Evolutionary conservation across 2,888 invertebrate species (phyloP), one percentile per base, ranked within the genome.

Genomic region (Apodemia duryi): DNA sequence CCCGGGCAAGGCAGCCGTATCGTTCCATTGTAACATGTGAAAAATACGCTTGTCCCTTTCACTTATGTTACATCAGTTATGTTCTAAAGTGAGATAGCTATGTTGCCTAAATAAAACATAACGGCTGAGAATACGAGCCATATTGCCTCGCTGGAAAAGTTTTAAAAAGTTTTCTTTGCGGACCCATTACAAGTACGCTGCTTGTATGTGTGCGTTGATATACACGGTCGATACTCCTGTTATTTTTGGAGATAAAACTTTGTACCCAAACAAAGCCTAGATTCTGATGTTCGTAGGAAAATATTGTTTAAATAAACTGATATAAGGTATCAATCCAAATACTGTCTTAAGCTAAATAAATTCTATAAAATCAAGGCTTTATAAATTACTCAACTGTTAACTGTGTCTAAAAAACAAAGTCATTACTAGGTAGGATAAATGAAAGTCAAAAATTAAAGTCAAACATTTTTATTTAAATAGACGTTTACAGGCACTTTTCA

Each of bases 151-250:
- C 85, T 88, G 90, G 86, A 89, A 92, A 92, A 92, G 90, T 92
- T 92, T 91, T 92, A 85, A 92, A 92, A 92, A 92, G 88, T 92
- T 92, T 92, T 91, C 91, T 92, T 92, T 91, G 90, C 91, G 88
- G 91, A 87, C 88, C 91, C 90, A 91, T 91, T 91, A 92, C 90
- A 88, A 89, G 92, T 85, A 85, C 84, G 79, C 76, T 73, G 82
- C 74, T 80, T 82, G 74, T 75, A 71, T 74, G 85, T 86, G 79
- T 84, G 86, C 84, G 86, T 85, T 84, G 81, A 86, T 87, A 86
- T 78, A 80, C 77, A 78, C 84, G 85, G 85, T 88, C 86, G 88
- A 89, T 88, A 84, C 78, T 82, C 78, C 64, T 69, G 67, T 68
- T 69, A 67, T 71, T 69, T 67, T 68, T 68, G 67, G 70, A 71